Base-by-base conservation (phyloP, 2,113 vertebrate species). In the Amblyornis subalaris region DNA sequence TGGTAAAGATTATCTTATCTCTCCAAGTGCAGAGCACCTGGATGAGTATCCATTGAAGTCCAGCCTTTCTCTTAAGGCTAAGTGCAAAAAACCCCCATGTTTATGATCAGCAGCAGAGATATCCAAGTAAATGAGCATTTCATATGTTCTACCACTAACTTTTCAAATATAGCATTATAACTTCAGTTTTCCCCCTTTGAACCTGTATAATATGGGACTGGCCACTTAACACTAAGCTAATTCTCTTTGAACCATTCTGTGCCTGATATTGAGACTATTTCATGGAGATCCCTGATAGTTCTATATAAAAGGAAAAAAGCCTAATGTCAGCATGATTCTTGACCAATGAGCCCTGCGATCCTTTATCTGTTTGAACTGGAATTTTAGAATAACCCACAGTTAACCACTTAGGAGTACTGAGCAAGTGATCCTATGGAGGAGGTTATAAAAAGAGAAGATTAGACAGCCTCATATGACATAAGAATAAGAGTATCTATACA, bases 1-100 rank as follows among this genome's bases (percentile, higher is more conserved):
- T n/a, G n/a, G n/a, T n/a, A 95, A 75, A 64, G 28, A 89, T 93
- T 95, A 92, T 93, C 57, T 95, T 97, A 79, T 92, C 88, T 91
- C 72, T 96, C 53, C 75, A 90, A 90, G 69, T 94, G 70, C 23
- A 40, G 89, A 94, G 80, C 61, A 95, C 38, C 44, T 94, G 48
- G 35, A 72, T 85, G 45, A 58, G 10, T 87, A 95, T 79, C 42
- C 61, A 65, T 16, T 88, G 90, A 97, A 81, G 69, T 66, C 92
- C 89, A 74, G 38, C 88, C 92, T 95, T 96, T 95, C 50, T 95
- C 88, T 91, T 90, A 91, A 29, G 84, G 50, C 62, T 94, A 24
- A 85, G 53, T 86, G 66, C 45, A 75, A 85, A 95, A 60, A 29
- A 93, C 91, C 89, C 69, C 54, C 22, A 54, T 35, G 51, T 91